phyloP scores from a whole-genome alignment of 2,888 invertebrate species.

The Erebia ligea region DNA sequence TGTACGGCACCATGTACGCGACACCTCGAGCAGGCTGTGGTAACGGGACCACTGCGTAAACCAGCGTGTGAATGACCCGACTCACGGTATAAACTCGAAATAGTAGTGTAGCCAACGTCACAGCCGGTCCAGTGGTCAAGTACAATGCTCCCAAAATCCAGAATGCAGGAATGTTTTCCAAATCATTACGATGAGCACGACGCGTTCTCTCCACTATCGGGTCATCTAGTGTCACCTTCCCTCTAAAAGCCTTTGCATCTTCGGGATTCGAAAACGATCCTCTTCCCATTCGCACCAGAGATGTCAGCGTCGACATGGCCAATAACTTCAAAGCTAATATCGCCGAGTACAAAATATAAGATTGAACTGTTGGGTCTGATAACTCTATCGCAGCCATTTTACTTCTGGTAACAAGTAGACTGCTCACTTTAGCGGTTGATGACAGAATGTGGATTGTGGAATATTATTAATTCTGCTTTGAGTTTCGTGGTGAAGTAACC shows the following conservation, averaged over 20 bases:
- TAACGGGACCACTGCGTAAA: constrained; percentile 84
- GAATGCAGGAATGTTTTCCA: constrained; percentile 88
- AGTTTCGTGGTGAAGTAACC: neutral
- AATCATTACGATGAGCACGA: constrained; percentile 87
- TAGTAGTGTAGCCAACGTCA: constrained; percentile 61
- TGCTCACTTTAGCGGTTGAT: constrained; percentile 18
- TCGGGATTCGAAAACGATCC: constrained; percentile 67
- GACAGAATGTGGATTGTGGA: constrained; percentile 11
- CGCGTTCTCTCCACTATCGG: constrained; percentile 63
- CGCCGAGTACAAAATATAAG: constrained; percentile 67
- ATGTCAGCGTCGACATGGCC: constrained; percentile 54
- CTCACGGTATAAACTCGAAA: constrained; percentile 80
- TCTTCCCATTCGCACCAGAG: constrained; percentile 50
- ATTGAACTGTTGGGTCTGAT: constrained; percentile 52
- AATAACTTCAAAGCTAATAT: constrained; percentile 66
- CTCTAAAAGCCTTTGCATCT: constrained; percentile 56
- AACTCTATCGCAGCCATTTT: constrained; percentile 38
- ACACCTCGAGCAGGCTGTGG: constrained; percentile 81
- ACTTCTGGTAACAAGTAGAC: neutral
- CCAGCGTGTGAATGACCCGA: constrained; percentile 85
- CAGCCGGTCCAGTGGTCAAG: constrained; percentile 81
- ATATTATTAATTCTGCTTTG: neutral
- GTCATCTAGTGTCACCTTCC: constrained; percentile 67
- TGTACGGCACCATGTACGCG: constrained; percentile 57
- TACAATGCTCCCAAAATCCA: constrained; percentile 84